Evolutionary conservation across 2,797 vertebrate genomes (phyloP), one percentile per base, ranked within the genome.

Genomic region (Poeciliopsis presidionis): DNA sequence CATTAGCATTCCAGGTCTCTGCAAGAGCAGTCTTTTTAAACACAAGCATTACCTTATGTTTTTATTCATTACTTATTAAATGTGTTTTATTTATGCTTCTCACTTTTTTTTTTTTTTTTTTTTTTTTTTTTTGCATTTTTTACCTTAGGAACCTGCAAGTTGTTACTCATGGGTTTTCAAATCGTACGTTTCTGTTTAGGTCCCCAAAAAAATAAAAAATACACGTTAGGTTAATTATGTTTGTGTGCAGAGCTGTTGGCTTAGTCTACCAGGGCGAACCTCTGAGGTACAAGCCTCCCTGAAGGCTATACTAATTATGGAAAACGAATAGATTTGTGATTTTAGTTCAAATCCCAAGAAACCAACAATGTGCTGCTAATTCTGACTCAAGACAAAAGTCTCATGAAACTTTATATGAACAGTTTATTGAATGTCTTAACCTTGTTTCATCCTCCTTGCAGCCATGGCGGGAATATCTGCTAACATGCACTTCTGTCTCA

Each of bases 401-500:
- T 30, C 13, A 46, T 45, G 6, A 71, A 71, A 28, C 67, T 71
- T n/a, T 28, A 7, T 18, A 16, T 28, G 6, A 71, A 45, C 43
- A 28, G 46, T 67, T 41, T 36, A 67, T 67, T 67, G 63, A 67
- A 41, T 67, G n/a, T 28, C 16, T 71, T 45, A 45, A 28, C 67
- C 43, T 71, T 16, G 13, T n/a, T 71, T 28, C 11, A n/a, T 33
- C 4, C 13, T 2, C 33, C 73, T 71, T 76, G 67, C 77, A 78
- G 74, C 74, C 53, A 33, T 43, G 41, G 82, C 73, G 46, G 67
- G 33, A 80, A 82, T 75, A 86, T 81, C 77, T 85, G 81, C 81
- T 59, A 84, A 84, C 82, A 77, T 79, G 77, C 53, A 43, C 79
- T 55, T 72, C 25, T 63, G 81, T 83, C 82, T 84, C 51, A 78